phyloP scores from a whole-genome alignment of 2,888 invertebrate species.

The Acrobasis suavella region DNA sequence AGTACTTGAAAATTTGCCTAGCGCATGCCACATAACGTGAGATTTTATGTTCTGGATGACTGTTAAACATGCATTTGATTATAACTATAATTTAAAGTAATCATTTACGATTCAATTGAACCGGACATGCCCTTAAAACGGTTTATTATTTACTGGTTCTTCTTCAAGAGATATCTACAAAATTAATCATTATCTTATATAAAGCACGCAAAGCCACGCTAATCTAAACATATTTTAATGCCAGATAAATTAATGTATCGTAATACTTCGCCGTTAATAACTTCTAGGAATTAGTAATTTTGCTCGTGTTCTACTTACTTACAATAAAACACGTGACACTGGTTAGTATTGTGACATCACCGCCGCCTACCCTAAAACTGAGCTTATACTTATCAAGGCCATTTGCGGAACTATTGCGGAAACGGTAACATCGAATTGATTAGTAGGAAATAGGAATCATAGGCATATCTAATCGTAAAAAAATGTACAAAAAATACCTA shows the following conservation, averaged over 20 bases:
- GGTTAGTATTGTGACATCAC: not conserved
- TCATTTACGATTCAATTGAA: too few species aligned
- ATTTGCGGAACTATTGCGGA: not conserved
- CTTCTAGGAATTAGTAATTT: conserved; percentile 9
- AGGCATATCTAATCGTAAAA: not conserved
- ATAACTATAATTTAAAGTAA: too few species aligned
- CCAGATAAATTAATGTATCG: not conserved
- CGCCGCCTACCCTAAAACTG: not conserved
- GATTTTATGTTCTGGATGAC: too few species aligned
- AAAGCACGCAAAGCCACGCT: not conserved
- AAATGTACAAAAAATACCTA: too few species aligned
- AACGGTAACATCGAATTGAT: not conserved
- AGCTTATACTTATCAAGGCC: not conserved
- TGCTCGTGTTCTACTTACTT: conserved; percentile 1
- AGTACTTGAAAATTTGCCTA: too few species aligned
- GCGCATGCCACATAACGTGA: too few species aligned
- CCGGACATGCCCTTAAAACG: too few species aligned
- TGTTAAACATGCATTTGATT: too few species aligned
- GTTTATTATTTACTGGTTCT: not conserved
- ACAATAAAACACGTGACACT: not conserved
- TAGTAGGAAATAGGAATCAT: not conserved
- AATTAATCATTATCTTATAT: conserved; percentile 13
- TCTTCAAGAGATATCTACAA: not conserved
- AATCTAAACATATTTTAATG: not conserved
- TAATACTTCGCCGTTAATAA: not conserved